These are phyloP conservation scores for Cathartes aura DNA, from an alignment of 2,113 vertebrate species.

Conservation along the genomic window DNA sequence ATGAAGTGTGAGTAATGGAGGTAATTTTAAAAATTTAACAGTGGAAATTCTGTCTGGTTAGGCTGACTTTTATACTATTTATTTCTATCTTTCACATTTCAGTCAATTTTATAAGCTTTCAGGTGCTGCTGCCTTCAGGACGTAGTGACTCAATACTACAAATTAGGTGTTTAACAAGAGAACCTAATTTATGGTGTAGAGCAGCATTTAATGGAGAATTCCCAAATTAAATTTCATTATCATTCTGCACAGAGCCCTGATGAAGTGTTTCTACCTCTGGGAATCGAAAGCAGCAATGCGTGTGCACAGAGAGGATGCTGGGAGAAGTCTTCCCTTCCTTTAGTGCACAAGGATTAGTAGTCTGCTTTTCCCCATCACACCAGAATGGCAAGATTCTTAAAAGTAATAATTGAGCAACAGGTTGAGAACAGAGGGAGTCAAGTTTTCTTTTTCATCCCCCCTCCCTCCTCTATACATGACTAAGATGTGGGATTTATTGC, in stretches of 20 bases:
- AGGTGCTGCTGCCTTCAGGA: constrained; percentile 59
- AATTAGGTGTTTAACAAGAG: constrained; percentile 49
- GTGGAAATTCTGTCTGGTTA: neutral
- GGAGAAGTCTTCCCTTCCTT: neutral
- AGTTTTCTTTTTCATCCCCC: neutral
- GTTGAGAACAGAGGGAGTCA: neutral
- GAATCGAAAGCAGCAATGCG: neutral
- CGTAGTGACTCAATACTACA: constrained; percentile 1
- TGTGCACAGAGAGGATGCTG: neutral
- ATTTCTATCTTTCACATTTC: constrained; percentile 22
- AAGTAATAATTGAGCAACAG: neutral
- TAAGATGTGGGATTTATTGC: neutral
- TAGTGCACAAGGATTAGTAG: neutral
- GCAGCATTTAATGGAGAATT: constrained; percentile 55
- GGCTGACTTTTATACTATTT: neutral
- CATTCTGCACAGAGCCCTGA: neutral
- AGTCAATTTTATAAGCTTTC: constrained; percentile 22
- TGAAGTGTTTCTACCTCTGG: constrained; percentile 16
- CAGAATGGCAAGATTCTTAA: neutral
- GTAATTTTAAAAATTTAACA: neutral
- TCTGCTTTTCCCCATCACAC: neutral
- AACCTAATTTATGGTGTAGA: constrained; percentile 23
- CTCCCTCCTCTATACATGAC: neutral
- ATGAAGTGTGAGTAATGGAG: constrained; percentile 18
- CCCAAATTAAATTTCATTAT: constrained; percentile 52